These are phyloP conservation scores for Diachasma alloeum DNA, from an alignment of 1,140 invertebrate species.

Conservation along the genomic window DNA sequence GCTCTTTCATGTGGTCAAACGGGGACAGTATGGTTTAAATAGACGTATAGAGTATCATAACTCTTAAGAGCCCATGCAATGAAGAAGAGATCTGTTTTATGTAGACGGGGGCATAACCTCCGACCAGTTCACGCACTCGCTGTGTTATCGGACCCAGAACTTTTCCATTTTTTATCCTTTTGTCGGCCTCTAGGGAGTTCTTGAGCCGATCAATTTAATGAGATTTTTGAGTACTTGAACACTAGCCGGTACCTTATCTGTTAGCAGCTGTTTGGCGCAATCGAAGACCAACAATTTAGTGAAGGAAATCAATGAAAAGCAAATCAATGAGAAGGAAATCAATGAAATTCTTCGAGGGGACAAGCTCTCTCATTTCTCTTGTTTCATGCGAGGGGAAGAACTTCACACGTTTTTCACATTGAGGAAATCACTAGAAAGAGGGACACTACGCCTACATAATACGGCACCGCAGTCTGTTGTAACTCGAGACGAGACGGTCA, in stretches of 20 bases:
- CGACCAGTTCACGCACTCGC: background rate
- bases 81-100: constrained; percentile 39
- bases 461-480: background rate
- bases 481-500: background rate
- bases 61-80: background rate
- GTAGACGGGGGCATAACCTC: constrained; percentile 22
- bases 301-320: background rate
- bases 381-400: no score
- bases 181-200: constrained; percentile 15
- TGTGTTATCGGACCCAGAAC: constrained; percentile 28
- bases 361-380: no score
- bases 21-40: background rate
- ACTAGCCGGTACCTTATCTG: constrained; percentile 34
- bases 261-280: constrained; percentile 13
- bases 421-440: no score
- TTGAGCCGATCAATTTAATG: constrained; percentile 43
- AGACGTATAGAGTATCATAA: background rate
- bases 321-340: no score
- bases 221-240: constrained; percentile 39
- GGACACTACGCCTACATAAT: background rate
- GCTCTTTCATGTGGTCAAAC: background rate
- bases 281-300: background rate
- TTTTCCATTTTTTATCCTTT: background rate
- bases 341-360: no score
- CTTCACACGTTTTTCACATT: no score